Conservation (phyloP, 2,888 invertebrate genomes). For the Agrypnus murinus region DNA sequence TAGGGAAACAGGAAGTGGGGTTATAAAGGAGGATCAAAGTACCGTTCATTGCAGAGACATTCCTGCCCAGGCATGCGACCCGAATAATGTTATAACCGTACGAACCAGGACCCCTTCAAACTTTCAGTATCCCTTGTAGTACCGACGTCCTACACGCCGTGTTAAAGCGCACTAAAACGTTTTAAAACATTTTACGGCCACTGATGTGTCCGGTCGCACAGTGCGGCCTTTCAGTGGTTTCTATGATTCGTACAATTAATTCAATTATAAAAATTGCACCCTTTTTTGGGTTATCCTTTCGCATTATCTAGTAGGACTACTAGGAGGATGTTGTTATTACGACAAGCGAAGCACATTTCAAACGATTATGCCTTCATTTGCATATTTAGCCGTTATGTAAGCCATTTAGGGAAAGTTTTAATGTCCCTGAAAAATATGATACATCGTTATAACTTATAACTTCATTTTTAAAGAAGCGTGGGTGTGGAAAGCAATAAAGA, state of each 20-base stretch:
- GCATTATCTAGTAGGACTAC: no score
- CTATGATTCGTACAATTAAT: no score
- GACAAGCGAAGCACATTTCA: neutral
- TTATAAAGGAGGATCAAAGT: conserved; percentile 52
- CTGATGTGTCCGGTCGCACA: conserved; percentile 11
- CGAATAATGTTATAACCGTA: conserved; percentile 53
- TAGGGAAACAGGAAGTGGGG: conserved; percentile 48
- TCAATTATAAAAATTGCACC: no score
- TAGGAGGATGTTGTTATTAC: no score
- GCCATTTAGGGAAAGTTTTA: conserved; percentile 14
- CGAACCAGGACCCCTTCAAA: conserved; percentile 46
- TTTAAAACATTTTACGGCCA: conserved; percentile 30
- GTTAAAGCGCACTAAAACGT: conserved; percentile 30
- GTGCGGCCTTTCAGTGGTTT: no score
- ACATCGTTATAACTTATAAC: conserved; percentile 5
- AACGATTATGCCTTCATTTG: conserved; percentile 24
- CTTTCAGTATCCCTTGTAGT: conserved; percentile 46
- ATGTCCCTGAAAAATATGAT: conserved; percentile 5
- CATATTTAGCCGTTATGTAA: conserved; percentile 19
- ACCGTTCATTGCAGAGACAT: conserved; percentile 51
- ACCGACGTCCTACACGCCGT: conserved; percentile 38
- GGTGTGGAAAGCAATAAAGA: neutral
- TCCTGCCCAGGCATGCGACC: conserved; percentile 51
- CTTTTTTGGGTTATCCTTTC: no score
- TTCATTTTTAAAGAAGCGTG: neutral